These are phyloP conservation scores for Drosophila suzukii DNA, from an alignment of 1,140 invertebrate species.

Conservation along the genomic window DNA sequence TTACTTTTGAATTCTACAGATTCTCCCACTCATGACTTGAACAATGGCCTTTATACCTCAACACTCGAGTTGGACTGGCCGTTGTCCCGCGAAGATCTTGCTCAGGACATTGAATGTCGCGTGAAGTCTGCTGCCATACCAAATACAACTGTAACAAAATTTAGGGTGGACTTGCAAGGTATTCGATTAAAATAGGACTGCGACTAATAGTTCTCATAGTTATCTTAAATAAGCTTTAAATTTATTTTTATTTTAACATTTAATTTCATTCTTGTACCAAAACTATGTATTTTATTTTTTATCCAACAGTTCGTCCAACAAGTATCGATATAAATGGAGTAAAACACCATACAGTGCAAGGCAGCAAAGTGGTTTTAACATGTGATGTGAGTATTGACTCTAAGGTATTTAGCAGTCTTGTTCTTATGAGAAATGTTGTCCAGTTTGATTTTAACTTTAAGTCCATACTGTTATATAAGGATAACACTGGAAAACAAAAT, in stretches of 20 bases:
- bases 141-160: constrained; percentile 84
- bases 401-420: background rate
- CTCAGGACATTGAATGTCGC: constrained; percentile 90
- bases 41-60: constrained; percentile 87
- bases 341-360: constrained; percentile 90
- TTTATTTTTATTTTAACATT: no score
- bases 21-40: constrained; percentile 81
- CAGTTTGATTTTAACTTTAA: no score
- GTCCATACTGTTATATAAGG: no score
- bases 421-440: no score
- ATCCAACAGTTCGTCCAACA: constrained; percentile 89
- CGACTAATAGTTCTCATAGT: no score
- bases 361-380: constrained; percentile 90
- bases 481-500: no score
- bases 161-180: constrained; percentile 93
- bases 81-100: constrained; percentile 91
- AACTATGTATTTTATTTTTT: constrained; percentile 4
- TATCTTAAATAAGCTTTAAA: no score
- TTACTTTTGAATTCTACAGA: constrained; percentile 36
- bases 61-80: constrained; percentile 88
- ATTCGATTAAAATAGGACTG: constrained; percentile 7
- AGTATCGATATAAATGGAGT: constrained; percentile 90
- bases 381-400: constrained; percentile 86
- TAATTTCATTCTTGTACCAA: background rate
- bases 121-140: constrained; percentile 90